phyloP scores from a whole-genome alignment of 2,888 invertebrate species.

The Scelioninae gen. 1 region DNA sequence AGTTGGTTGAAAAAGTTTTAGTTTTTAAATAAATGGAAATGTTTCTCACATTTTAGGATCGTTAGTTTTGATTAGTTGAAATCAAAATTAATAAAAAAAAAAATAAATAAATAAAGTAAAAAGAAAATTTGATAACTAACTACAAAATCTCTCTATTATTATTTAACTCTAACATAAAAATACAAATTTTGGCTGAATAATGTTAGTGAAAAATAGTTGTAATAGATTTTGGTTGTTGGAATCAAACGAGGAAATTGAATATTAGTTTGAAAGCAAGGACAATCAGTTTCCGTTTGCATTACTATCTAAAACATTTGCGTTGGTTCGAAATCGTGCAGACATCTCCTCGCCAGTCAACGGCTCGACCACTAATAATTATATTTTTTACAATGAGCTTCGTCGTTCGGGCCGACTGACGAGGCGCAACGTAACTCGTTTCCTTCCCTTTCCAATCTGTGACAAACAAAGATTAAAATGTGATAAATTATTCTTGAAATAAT shows the following conservation, averaged over 20 bases:
- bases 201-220: not conserved
- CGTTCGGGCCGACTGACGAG: constrained; percentile 81
- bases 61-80: constrained; percentile 52
- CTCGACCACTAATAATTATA: constrained; percentile 84
- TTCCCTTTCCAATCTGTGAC: constrained; percentile 82
- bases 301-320: constrained; percentile 37
- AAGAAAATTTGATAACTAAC: too few relatives aligned
- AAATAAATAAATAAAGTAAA: not conserved
- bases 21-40: constrained; percentile 46
- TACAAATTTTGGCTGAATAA: too few relatives aligned
- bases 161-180: too few relatives aligned
- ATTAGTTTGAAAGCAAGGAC: constrained; percentile 44
- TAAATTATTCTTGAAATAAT: constrained; percentile 83
- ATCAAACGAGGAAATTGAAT: not conserved
- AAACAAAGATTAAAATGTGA: constrained; percentile 81
- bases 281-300: constrained; percentile 53
- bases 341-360: constrained; percentile 76
- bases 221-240: not conserved
- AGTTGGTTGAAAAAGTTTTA: constrained; percentile 5
- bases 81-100: not conserved
- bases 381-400: constrained; percentile 84
- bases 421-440: constrained; percentile 80
- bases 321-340: constrained; percentile 46
- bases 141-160: too few relatives aligned
- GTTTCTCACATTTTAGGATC: constrained; percentile 57